These are phyloP conservation scores for Junonia oenone DNA, from an alignment of 2,888 invertebrate species.

Conservation along the genomic window DNA sequence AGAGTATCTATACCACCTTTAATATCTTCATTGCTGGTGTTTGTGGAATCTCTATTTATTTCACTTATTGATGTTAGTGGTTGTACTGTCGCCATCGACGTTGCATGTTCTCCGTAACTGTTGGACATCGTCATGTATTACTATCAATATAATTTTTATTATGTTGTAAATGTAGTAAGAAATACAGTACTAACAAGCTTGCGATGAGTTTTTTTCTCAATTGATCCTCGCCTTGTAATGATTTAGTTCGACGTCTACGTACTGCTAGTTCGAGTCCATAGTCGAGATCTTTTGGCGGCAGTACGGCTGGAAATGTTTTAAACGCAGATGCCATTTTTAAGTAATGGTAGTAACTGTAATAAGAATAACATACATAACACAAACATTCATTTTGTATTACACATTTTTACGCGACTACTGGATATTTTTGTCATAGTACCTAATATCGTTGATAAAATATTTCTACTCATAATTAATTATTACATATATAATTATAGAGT, in stretches of 20 bases:
- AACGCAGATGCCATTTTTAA: constrained; percentile 57
- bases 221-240: constrained; percentile 60
- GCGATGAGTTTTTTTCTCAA: constrained; percentile 58
- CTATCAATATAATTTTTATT: not conserved
- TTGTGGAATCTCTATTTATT: constrained; percentile 26
- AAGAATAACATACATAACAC: not conserved
- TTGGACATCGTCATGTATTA: constrained; percentile 12
- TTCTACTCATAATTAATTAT: too few species aligned
- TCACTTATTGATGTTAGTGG: constrained; percentile 20
- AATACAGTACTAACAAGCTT: constrained; percentile 57
- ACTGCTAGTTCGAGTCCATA: constrained; percentile 67
- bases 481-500: too few species aligned
- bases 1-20: constrained; percentile 33
- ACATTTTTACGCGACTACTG: too few species aligned
- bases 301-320: constrained; percentile 51
- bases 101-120: constrained; percentile 46
- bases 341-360: constrained; percentile 56
- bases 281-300: constrained; percentile 47
- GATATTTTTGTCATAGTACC: too few species aligned
- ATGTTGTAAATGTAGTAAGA: not conserved
- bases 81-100: constrained; percentile 16
- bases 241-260: constrained; percentile 67
- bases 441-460: too few species aligned
- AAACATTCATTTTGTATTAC: too few species aligned
- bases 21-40: constrained; percentile 38